phyloP scores from a whole-genome alignment of 2,888 invertebrate genomes.

The Hemaris fuciformis region DNA sequence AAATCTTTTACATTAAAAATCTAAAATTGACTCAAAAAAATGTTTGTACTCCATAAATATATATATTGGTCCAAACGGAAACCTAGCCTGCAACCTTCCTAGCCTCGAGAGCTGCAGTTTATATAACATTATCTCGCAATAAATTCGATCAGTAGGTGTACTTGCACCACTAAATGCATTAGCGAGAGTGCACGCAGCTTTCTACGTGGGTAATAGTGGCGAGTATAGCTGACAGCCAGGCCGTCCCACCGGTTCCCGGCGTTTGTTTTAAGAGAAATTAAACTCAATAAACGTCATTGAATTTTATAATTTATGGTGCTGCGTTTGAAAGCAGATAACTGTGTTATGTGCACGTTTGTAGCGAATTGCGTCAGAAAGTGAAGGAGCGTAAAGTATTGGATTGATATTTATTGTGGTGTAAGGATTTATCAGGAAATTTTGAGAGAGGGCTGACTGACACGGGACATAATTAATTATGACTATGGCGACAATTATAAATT shows the following conservation, averaged over 20 bases:
- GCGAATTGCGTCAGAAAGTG: neutral
- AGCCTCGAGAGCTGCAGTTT: too few relatives aligned
- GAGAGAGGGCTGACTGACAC: too few relatives aligned
- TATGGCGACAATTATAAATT: too few relatives aligned
- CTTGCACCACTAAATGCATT: constrained; percentile 4
- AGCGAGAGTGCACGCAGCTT: constrained; percentile 19
- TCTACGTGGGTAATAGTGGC: constrained; percentile 12
- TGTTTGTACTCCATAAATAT: too few relatives aligned
- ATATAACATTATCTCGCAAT: neutral
- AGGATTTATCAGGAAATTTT: too few relatives aligned
- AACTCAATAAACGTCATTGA: constrained; percentile 1
- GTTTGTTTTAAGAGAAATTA: constrained; percentile 14
- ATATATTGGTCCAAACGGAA: too few relatives aligned
- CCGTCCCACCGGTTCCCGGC: constrained; percentile 9
- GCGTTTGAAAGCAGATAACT: neutral
- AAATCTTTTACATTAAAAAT: too few relatives aligned
- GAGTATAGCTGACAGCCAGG: neutral
- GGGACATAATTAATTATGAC: too few relatives aligned
- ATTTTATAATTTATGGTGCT: neutral
- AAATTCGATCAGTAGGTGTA: constrained; percentile 9
- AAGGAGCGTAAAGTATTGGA: too few relatives aligned
- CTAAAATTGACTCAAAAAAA: too few relatives aligned
- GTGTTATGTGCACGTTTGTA: neutral
- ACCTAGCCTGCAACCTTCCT: too few relatives aligned
- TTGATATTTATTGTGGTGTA: too few relatives aligned